These are phyloP conservation scores for Muntiacus reevesi DNA, from an alignment of 2,113 vertebrate species.

Conservation along the genomic window DNA sequence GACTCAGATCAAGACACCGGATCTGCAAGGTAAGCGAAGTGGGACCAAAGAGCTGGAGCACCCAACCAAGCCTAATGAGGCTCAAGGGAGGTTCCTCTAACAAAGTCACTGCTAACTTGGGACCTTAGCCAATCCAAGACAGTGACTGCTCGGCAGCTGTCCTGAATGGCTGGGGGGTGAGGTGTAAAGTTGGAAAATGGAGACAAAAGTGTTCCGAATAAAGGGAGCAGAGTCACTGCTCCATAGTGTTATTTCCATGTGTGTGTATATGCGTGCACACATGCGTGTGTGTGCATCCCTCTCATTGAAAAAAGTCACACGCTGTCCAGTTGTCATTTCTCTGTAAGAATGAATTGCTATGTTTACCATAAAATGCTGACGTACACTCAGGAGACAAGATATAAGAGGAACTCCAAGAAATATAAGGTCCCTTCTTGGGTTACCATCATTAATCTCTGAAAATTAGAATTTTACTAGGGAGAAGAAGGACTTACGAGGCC, in stretches of 20 bases:
- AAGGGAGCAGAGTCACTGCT: not conserved
- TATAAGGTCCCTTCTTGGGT: not conserved
- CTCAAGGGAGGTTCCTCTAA: not conserved
- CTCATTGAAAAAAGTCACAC: not conserved
- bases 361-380: not conserved
- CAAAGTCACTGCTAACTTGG: not conserved
- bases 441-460: not conserved
- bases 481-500: not conserved
- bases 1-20: not conserved
- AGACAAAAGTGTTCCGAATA: not conserved
- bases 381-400: not conserved
- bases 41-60: not conserved
- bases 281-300: not conserved
- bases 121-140: not conserved
- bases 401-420: not conserved
- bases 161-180: not conserved
- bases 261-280: not conserved
- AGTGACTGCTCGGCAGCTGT: not conserved
- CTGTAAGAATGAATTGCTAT: not conserved
- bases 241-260: not conserved
- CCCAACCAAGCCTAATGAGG: not conserved
- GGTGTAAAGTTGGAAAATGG: not conserved
- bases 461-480: not conserved
- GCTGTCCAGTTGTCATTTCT: not conserved
- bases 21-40: not conserved